Conservation (phyloP, 2,888 invertebrate species). For the Rhingia rostrata region DNA sequence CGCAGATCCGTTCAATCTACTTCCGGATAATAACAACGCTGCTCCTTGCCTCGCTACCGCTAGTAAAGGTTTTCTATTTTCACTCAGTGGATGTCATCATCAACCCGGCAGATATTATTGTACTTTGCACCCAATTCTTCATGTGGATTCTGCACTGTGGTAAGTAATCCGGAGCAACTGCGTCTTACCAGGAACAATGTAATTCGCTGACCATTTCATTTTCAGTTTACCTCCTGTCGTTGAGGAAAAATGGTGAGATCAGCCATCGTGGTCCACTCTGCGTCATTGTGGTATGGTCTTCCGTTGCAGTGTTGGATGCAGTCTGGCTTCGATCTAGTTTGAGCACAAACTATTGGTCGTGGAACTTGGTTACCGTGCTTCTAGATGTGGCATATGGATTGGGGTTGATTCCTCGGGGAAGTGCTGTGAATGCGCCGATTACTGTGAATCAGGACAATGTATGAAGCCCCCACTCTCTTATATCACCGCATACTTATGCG, state of each 20-base stretch:
- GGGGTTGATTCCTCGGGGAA: conserved; percentile 87
- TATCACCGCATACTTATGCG: neutral
- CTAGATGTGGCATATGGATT: conserved; percentile 88
- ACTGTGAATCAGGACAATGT: conserved; percentile 69
- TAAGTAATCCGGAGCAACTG: conserved; percentile 81
- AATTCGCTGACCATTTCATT: neutral
- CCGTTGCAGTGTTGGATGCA: conserved; percentile 87
- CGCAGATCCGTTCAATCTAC: conserved; percentile 86
- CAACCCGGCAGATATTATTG: conserved; percentile 88
- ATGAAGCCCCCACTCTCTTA: neutral
- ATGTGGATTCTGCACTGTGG: conserved; percentile 93
- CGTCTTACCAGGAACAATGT: no score
- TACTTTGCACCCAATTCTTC: conserved; percentile 88
- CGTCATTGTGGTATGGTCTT: conserved; percentile 88
- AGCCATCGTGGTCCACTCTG: conserved; percentile 90
- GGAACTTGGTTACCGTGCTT: conserved; percentile 86
- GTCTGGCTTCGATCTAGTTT: conserved; percentile 88
- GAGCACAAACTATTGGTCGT: conserved; percentile 84
- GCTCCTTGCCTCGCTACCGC: conserved; percentile 87
- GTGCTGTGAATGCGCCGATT: conserved; percentile 80
- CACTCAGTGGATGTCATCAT: conserved; percentile 84
- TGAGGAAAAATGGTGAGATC: conserved; percentile 86
- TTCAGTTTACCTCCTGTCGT: conserved; percentile 84
- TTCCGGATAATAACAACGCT: conserved; percentile 86
- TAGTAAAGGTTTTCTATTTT: conserved; percentile 87